Evolutionary conservation across 2,113 vertebrate genomes (phyloP).

Genomic region (Noctilio leporinus): DNA sequence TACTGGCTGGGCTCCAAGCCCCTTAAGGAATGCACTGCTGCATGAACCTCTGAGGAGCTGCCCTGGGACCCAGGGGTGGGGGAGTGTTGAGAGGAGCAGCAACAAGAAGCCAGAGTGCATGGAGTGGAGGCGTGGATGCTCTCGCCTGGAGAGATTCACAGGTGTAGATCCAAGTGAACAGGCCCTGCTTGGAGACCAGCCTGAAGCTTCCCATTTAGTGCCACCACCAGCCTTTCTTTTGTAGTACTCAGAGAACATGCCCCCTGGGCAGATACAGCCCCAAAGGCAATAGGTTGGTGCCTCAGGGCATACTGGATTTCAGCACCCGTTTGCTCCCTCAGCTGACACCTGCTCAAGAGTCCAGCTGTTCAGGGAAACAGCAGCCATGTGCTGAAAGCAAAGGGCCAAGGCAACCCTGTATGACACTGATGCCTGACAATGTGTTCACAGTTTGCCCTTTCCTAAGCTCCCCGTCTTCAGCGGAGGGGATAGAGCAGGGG

Average conservation of each 20-base stretch:
- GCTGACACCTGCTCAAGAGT: neutral
- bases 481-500: neutral
- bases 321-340: neutral
- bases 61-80: too few species aligned
- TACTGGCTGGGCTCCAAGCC: neutral
- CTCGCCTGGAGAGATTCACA: neutral
- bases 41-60: neutral
- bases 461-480: neutral
- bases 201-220: neutral
- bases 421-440: rapidly evolving
- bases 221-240: neutral
- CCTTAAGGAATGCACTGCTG: neutral
- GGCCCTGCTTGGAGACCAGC: neutral
- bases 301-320: neutral
- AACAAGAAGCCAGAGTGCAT: neutral
- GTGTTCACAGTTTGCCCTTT: neutral
- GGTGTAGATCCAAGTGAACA: neutral
- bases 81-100: neutral
- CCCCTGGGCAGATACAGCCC: neutral
- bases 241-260: neutral
- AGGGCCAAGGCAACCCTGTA: neutral
- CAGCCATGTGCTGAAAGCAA: neutral
- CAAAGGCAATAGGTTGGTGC: neutral
- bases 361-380: neutral
- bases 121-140: neutral